Evolutionary conservation across 1,140 invertebrate genomes (phyloP).

Genomic region (Drosophila orena): DNA sequence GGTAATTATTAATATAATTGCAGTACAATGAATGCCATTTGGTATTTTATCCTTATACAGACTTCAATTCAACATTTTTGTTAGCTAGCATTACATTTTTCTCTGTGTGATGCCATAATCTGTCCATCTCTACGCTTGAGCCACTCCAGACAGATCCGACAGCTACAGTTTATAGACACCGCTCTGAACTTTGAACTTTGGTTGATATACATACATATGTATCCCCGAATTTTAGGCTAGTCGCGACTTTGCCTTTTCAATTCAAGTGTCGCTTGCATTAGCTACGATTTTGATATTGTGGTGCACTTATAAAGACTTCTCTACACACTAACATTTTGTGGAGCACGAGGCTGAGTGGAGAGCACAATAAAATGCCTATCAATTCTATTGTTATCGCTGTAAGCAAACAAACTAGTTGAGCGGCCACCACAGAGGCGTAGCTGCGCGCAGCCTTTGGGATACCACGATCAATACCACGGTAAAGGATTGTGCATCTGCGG

Average conservation of each 20-base stretch:
- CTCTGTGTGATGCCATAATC: background rate
- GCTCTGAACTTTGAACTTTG: constrained; percentile 22
- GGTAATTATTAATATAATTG: no score
- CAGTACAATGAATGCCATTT: no score
- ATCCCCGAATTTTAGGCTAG: constrained; percentile 8
- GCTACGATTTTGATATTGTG: constrained; percentile 6
- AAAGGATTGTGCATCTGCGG: background rate
- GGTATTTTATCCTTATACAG: no score
- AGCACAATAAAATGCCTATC: constrained; percentile 32
- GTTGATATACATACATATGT: no score
- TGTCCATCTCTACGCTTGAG: constrained; percentile 2
- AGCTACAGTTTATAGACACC: constrained; percentile 2
- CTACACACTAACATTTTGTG: background rate
- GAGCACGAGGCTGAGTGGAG: background rate
- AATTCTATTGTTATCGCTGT: constrained; percentile 47
- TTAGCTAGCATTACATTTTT: background rate
- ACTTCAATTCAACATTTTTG: no score
- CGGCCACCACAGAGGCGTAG: constrained; percentile 11
- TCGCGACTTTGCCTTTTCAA: background rate
- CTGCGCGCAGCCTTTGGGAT: constrained; percentile 1
- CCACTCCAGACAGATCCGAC: background rate
- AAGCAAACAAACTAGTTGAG: constrained; percentile 40
- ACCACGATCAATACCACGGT: background rate
- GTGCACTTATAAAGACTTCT: background rate
- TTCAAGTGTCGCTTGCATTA: background rate